Conservation (phyloP, 2,888 invertebrate genomes). For the Cantharis rustica region DNA sequence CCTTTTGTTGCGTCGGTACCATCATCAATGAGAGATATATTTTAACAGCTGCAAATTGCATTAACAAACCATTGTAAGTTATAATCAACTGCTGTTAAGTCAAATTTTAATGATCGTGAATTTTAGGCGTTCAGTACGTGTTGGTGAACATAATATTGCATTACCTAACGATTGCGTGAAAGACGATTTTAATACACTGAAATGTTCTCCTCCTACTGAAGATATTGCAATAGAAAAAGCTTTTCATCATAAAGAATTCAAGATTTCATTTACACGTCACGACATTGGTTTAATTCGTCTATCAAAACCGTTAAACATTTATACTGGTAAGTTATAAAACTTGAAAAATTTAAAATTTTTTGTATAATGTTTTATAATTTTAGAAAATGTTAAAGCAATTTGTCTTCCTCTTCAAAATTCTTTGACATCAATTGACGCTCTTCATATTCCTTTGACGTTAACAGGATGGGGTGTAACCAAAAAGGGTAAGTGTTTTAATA, state of each 20-base stretch:
- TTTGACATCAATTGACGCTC: constrained; percentile 49
- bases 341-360: not conserved
- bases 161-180: constrained; percentile 55
- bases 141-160: constrained; percentile 64
- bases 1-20: constrained; percentile 57
- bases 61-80: constrained; percentile 45
- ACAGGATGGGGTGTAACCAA: constrained; percentile 79
- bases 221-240: constrained; percentile 58
- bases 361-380: constrained; percentile 35
- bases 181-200: constrained; percentile 37
- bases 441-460: constrained; percentile 62
- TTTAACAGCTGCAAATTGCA: constrained; percentile 66
- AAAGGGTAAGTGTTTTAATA: constrained; percentile 53
- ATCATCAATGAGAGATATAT: constrained; percentile 61
- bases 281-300: constrained; percentile 64
- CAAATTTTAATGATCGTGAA: not conserved
- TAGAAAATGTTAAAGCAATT: constrained; percentile 55
- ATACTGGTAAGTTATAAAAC: not conserved
- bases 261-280: constrained; percentile 56
- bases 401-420: constrained; percentile 55
- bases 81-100: constrained; percentile 41
- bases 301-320: constrained; percentile 43
- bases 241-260: constrained; percentile 60
- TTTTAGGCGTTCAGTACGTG: constrained; percentile 61
- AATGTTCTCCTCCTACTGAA: constrained; percentile 56